Conservation (phyloP, 2,888 invertebrate genomes). For the Polydrusus cervinus region DNA sequence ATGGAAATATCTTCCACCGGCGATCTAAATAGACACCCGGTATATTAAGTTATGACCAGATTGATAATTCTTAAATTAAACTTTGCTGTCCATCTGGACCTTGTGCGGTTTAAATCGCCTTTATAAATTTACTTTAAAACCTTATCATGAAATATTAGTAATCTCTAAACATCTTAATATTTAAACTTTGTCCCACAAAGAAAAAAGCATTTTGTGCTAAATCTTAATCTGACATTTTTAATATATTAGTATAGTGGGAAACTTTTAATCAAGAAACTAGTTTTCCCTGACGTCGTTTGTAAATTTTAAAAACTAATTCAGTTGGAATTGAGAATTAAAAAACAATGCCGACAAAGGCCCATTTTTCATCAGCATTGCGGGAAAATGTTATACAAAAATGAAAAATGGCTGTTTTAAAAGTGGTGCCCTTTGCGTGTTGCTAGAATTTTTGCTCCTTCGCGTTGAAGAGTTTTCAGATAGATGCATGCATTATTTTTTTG, state of each 20-base stretch:
- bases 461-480: background rate
- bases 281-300: background rate
- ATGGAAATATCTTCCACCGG: too few species aligned
- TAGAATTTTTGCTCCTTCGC: background rate
- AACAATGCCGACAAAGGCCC: background rate
- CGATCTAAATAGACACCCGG: too few species aligned
- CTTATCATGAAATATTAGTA: too few species aligned
- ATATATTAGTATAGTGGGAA: background rate
- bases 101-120: too few species aligned
- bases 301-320: constrained; percentile 17
- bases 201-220: too few species aligned
- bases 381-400: constrained; percentile 15
- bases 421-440: background rate
- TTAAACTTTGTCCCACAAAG: too few species aligned
- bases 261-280: background rate
- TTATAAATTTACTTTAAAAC: too few species aligned
- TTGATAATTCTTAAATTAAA: too few species aligned
- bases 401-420: background rate
- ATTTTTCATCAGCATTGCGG: background rate
- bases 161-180: too few species aligned
- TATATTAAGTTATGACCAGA: too few species aligned
- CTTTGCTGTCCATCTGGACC: too few species aligned
- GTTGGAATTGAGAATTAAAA: background rate
- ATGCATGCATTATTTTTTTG: background rate
- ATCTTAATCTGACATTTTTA: background rate